phyloP scores from a whole-genome alignment of 1,140 invertebrate genomes.

The Eumeta japonica region DNA sequence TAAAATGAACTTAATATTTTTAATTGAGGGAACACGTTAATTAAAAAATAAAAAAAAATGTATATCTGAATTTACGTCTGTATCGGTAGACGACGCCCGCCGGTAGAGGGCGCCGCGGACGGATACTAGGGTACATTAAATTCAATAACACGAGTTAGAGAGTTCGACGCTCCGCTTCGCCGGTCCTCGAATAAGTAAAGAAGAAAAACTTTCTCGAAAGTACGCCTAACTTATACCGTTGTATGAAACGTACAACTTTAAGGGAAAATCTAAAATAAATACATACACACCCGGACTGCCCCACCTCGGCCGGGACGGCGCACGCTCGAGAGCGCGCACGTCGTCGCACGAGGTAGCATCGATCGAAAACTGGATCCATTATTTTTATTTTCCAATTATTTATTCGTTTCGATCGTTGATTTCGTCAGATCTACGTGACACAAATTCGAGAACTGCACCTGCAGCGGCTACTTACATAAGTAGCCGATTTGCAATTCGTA shows the following conservation, averaged over 20 bases:
- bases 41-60: not conserved
- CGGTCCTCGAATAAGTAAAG: conserved; percentile 54
- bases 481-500: too few relatives aligned
- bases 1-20: not conserved
- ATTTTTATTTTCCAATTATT: too few relatives aligned
- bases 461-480: too few relatives aligned
- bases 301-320: too few relatives aligned
- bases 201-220: conserved; percentile 50
- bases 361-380: too few relatives aligned
- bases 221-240: conserved; percentile 41
- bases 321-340: too few relatives aligned
- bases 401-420: too few relatives aligned
- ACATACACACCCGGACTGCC: too few relatives aligned
- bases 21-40: not conserved
- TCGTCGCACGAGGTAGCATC: too few relatives aligned
- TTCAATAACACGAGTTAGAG: conserved; percentile 56
- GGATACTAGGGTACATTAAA: conserved; percentile 41
- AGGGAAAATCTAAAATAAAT: conserved; percentile 34
- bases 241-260: conserved; percentile 38
- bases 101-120: not conserved
- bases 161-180: conserved; percentile 49
- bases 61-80: not conserved
- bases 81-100: not conserved
- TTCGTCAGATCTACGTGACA: too few relatives aligned
- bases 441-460: too few relatives aligned